Conservation (phyloP, 2,888 invertebrate genomes). For the Coelinius sp. region DNA sequence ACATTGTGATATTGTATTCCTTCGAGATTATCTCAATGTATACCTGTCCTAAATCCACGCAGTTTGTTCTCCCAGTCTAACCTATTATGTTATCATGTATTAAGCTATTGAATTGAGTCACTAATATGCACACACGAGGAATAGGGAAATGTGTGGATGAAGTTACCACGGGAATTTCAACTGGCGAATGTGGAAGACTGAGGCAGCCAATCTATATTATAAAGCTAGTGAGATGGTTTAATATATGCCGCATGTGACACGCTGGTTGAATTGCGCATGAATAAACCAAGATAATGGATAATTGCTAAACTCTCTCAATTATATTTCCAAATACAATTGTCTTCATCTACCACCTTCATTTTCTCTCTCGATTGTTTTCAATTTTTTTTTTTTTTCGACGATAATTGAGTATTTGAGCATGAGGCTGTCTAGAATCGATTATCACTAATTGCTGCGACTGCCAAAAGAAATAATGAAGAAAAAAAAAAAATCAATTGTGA, state of each 20-base stretch:
- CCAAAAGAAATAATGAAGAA: no score
- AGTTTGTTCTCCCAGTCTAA: neutral
- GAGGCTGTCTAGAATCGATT: no score
- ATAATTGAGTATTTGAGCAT: no score
- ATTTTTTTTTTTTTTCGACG: no score
- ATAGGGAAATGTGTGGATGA: slow-evolving; percentile 4
- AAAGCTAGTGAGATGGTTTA: neutral
- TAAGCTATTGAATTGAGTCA: slow-evolving; percentile 4
- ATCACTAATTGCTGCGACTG: no score
- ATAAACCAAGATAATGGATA: slow-evolving; percentile 17
- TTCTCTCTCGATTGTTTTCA: neutral
- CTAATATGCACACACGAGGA: neutral
- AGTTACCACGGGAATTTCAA: neutral
- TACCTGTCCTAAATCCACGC: neutral
- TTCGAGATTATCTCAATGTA: neutral
- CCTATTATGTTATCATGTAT: neutral
- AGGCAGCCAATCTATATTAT: slow-evolving; percentile 12
- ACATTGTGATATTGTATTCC: no score
- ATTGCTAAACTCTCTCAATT: slow-evolving; percentile 25
- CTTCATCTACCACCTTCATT: neutral
- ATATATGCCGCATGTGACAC: slow-evolving; percentile 15
- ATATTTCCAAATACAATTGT: neutral
- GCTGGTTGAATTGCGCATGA: slow-evolving; percentile 12
- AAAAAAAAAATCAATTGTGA: no score
- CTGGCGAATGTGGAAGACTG: neutral